These are phyloP conservation scores for Drosophila quinaria DNA, from an alignment of 2,888 invertebrate species.

Conservation along the genomic window DNA sequence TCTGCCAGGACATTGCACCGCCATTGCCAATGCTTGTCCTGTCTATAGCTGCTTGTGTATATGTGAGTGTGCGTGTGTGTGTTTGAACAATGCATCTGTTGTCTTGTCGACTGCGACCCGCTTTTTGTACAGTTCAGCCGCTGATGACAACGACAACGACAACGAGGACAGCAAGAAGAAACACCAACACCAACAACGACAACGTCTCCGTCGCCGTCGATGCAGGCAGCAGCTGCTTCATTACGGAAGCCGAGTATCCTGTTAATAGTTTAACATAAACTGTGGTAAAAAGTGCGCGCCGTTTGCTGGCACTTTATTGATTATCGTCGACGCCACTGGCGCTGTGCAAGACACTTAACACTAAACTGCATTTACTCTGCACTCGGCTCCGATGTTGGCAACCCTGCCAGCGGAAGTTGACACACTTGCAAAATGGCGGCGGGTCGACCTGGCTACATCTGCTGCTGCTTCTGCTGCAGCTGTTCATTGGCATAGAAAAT, in stretches of 20 bases:
- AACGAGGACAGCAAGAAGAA: slow-evolving; percentile 3
- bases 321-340: slow-evolving; percentile 50
- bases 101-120: slow-evolving; percentile 64
- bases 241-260: slow-evolving; percentile 75
- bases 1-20: slow-evolving; percentile 73
- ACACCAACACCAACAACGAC: slow-evolving; percentile 6
- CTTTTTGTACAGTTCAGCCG: slow-evolving; percentile 54
- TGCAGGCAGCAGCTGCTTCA: slow-evolving; percentile 62
- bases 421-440: slow-evolving; percentile 54
- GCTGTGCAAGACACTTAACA: slow-evolving; percentile 43
- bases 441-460: slow-evolving; percentile 11
- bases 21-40: slow-evolving; percentile 23
- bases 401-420: slow-evolving; percentile 64
- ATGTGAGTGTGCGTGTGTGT: slow-evolving; percentile 10
- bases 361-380: slow-evolving; percentile 29
- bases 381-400: slow-evolving; percentile 3
- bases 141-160: slow-evolving; percentile 14
- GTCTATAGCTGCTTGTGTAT: slow-evolving; percentile 11
- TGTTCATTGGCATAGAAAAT: slow-evolving; percentile 36
- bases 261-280: slow-evolving; percentile 82
- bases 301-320: slow-evolving; percentile 65
- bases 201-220: slow-evolving; percentile 4
- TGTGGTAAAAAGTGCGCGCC: slow-evolving; percentile 71
- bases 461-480: not conserved
- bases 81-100: slow-evolving; percentile 61